Base-by-base conservation (phyloP, 1,140 invertebrate genomes). In the Sitodiplosis mosellana region DNA sequence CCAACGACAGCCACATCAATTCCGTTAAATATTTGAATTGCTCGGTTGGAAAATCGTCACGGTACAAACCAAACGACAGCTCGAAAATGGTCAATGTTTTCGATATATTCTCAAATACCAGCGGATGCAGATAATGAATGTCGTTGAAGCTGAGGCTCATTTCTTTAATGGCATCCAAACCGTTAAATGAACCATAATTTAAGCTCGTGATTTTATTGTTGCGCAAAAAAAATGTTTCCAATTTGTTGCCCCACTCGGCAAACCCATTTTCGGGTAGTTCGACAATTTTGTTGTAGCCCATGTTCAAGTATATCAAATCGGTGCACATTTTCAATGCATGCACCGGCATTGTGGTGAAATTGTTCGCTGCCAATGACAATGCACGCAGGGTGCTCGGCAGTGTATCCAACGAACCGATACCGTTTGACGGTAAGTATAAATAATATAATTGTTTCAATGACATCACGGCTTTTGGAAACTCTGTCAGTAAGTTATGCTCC, bases 111-210 rank as follows among this genome's bases (percentile, higher is more conserved):
- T 72, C 67, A 56, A 91, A 88, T 7, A 84, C 78, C 48, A 83
- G 70, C 10, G 77, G 72, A 57, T 87, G 80, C 27, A 87, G 69
- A 49, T 83, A 78, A 48, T 75, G 74, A 33, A 93, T 69, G 54
- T 83, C 80, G 63, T 92, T 92, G 62, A 90, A 92, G 50, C 84
- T 88, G 37, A 93, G 66, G 63, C 83, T 87, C 22, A 93, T 75
- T 63, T 92, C 87, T 56, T 81, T 78, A 45, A 92, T 68, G 52
- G 79, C 74, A 40, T 73, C 73, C 36, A 79, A 65, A 1, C 75
- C 72, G 41, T 71, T 70, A 62, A 91, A 91, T 47, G 81, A 74
- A 45, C 80, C 74, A 38, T 75, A 68, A 56, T 76, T 77, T 37
- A 93, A 68, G 57, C 77, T 75, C 4, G 78, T 77, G 41, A 93